Evolutionary conservation across 2,888 invertebrate genomes (phyloP).

Genomic region (Parnassius orleans): DNA sequence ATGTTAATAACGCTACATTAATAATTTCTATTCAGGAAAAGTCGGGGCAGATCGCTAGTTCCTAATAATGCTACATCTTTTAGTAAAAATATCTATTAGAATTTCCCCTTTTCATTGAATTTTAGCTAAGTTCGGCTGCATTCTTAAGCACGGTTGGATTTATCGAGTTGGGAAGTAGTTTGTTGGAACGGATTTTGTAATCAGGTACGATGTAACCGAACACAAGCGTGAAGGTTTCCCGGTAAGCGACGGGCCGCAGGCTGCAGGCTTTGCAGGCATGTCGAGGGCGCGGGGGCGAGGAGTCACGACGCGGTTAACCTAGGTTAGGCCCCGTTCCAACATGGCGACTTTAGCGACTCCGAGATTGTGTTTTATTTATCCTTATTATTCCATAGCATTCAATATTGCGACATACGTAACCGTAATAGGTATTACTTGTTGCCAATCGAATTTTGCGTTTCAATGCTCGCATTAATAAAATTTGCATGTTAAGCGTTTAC

Average conservation of each 20-base stretch:
- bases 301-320: slow-evolving; percentile 74
- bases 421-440: slow-evolving; percentile 11
- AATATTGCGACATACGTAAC: slow-evolving; percentile 12
- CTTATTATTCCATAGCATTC: slow-evolving; percentile 30
- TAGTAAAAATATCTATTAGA: too few species aligned
- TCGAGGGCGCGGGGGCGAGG: slow-evolving; percentile 36
- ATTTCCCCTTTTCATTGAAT: too few species aligned
- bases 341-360: slow-evolving; percentile 49
- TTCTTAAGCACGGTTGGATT: slow-evolving; percentile 19
- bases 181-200: slow-evolving; percentile 27
- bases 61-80: too few species aligned
- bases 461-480: slow-evolving; percentile 17
- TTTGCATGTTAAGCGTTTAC: slow-evolving; percentile 17
- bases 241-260: slow-evolving; percentile 36
- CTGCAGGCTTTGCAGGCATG: slow-evolving; percentile 30
- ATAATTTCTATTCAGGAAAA: too few species aligned
- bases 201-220: slow-evolving; percentile 29
- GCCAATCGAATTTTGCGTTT: slow-evolving; percentile 15
- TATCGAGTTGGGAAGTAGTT: slow-evolving; percentile 23
- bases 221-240: slow-evolving; percentile 43
- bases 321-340: slow-evolving; percentile 54
- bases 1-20: too few species aligned
- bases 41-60: too few species aligned
- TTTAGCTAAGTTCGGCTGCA: slow-evolving; percentile 5
- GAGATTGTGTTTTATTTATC: slow-evolving; percentile 30